Evolutionary conservation across 1,140 invertebrate species (phyloP).

Genomic region (Drosophila sp.): DNA sequence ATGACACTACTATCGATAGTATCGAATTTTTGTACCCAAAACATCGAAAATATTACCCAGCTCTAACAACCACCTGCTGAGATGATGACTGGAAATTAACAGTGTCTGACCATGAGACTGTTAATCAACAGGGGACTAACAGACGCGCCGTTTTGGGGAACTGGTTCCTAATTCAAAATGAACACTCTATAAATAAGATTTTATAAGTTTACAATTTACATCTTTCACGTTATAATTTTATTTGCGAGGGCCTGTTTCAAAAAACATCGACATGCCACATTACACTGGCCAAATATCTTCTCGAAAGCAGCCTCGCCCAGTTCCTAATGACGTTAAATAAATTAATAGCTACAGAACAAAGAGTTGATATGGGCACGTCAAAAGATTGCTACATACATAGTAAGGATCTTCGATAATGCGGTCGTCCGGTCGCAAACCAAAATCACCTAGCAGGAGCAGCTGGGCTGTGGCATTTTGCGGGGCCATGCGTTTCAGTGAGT

Average conservation of each 20-base stretch:
- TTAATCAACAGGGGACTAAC: too few relatives aligned
- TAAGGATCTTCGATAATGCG: conserved; percentile 93
- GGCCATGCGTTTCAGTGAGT: conserved; percentile 85
- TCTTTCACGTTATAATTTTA: conserved; percentile 44
- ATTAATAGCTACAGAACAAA: not conserved
- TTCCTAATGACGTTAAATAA: conserved; percentile 83
- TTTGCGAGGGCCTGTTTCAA: conserved; percentile 83
- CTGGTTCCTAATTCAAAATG: not conserved
- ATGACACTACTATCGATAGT: too few relatives aligned
- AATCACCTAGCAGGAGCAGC: conserved; percentile 90
- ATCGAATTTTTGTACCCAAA: too few relatives aligned
- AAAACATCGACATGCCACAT: conserved; percentile 87
- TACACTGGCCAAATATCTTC: conserved; percentile 88
- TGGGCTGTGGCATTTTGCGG: conserved; percentile 87
- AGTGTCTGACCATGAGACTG: too few relatives aligned
- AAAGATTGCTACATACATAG: conserved; percentile 85
- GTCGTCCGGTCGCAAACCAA: conserved; percentile 88
- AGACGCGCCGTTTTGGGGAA: not conserved
- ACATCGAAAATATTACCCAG: too few relatives aligned
- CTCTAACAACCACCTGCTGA: too few relatives aligned
- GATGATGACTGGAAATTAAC: too few relatives aligned
- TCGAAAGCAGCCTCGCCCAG: conserved; percentile 86
- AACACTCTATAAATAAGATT: conserved; percentile 5
- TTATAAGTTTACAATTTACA: not conserved
- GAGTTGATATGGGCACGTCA: not conserved